Base-by-base conservation (phyloP, 2,888 invertebrate species). In the Drosophila buzzatii region DNA sequence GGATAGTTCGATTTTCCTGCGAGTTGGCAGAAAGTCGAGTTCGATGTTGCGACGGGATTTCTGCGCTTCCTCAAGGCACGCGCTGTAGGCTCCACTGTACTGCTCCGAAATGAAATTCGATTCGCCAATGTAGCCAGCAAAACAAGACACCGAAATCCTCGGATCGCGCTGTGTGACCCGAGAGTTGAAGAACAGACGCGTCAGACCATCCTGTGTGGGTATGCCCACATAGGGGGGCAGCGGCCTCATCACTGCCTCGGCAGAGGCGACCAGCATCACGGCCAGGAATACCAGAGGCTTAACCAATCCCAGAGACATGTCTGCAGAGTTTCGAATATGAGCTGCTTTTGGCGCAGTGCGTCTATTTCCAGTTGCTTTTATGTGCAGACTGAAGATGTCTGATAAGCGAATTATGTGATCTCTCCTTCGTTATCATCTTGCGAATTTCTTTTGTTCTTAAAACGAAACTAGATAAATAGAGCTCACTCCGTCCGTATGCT, bases 61-160 rank as follows among this genome's bases (percentile, higher is more conserved):
- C 20, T 69, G 70, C 9, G 91, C 84, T 10, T 62, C 41, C 10
- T 63, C 2, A 8, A 81, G 56, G 35, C 91, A 91, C 0, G 9
- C 27, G 8, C 75, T 79, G 52, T 87, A 92, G 49, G 78, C 61
- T 0, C 20, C 67, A 45, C 91, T 87, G 59, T 91, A 91, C 3
- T 56, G 23, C 52, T 91, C 85, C 8, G 84, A 63, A 23, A 89
- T 82, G 9, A 59, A 39, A 62, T 84, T 91, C 12, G 91, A 86
- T n/a, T 81, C 77, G 0, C 70, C 69, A 31, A 91, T 91, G 52
- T 92, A 91, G 59, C 91, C 83, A 6, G 76, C 78, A 62, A 91
- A 91, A 44, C 91, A 91, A 45, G 79, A 75, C 57, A 91, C 79
- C 10, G 91, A 85, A 0, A 73, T 73, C n/a, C 52, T 51, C 14